Evolutionary conservation across 1,140 invertebrate genomes (phyloP).

Genomic region (Leguminivora glycinivorella): DNA sequence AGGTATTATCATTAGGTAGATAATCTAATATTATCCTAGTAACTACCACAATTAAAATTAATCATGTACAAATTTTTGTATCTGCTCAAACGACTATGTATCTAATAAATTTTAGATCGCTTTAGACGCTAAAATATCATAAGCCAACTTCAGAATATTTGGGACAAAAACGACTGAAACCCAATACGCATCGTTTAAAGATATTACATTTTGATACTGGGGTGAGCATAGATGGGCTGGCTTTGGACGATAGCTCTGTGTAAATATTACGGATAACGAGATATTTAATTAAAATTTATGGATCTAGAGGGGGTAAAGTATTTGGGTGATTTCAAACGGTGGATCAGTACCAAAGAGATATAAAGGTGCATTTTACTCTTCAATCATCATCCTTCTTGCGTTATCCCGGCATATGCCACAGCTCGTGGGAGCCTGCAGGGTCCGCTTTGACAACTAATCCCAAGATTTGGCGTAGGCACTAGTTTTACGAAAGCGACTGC

Average conservation of each 20-base stretch:
- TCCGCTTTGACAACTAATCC: no score
- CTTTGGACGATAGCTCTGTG: slow-evolving; percentile 12
- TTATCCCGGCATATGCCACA: no score
- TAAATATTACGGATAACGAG: slow-evolving; percentile 28
- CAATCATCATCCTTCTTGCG: no score
- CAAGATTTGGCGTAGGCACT: no score
- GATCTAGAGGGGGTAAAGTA: slow-evolving; percentile 17
- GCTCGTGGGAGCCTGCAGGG: no score
- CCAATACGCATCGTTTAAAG: not conserved
- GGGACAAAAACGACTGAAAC: not conserved
- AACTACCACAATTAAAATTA: not conserved
- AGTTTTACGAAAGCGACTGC: no score
- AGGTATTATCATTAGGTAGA: no score
- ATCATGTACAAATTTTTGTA: not conserved
- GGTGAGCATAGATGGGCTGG: slow-evolving; percentile 8
- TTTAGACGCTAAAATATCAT: not conserved
- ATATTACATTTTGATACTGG: slow-evolving; percentile 10
- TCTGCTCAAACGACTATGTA: not conserved
- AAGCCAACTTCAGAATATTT: not conserved
- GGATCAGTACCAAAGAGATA: not conserved
- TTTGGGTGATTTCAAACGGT: not conserved
- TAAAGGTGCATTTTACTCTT: no score
- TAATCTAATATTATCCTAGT: no score
- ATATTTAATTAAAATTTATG: slow-evolving; percentile 27
- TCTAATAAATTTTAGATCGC: not conserved